A percentile compares a stretch with the other conserved stretches of the same genome.
Conservation (phyloP, 2,888 invertebrate species). For the Argyra leucocephala region DNA sequence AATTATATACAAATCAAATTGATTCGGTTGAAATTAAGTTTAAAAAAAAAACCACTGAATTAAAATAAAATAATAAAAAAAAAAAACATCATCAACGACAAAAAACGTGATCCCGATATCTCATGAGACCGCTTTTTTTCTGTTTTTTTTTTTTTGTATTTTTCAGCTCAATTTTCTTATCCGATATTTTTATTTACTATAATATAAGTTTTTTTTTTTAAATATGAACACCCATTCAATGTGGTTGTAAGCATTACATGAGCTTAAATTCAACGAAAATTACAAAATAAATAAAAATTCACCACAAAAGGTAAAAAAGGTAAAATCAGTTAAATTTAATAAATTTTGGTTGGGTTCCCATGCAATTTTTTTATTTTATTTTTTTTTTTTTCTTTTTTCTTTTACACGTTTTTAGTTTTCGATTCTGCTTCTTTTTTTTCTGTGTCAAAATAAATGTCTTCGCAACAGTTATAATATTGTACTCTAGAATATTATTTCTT, state of each 20-base stretch:
- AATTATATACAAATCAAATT: neutral
- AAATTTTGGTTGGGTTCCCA: neutral
- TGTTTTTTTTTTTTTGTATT: neutral
- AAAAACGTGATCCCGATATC: neutral
- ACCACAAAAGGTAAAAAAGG: neutral
- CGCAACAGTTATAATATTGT: too few relatives aligned
- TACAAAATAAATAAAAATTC: too few relatives aligned
- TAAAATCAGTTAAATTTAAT: neutral
- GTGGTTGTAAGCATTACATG: too few relatives aligned
- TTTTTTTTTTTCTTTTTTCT: neutral
- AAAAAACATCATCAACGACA: neutral
- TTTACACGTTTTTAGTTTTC: neutral
- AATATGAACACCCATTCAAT: too few relatives aligned
- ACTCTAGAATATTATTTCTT: too few relatives aligned
- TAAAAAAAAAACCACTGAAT: neutral
- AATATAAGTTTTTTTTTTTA: too few relatives aligned
- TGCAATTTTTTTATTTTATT: neutral
- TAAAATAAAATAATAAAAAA: neutral
- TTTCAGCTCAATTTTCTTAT: neutral
- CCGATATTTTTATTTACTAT: too few relatives aligned
- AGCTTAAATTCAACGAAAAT: too few relatives aligned
- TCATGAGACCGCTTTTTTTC: neutral
- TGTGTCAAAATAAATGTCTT: too few relatives aligned
- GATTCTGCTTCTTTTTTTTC: too few relatives aligned
- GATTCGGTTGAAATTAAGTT: conserved; percentile 3